Evolutionary conservation across 2,797 vertebrate genomes (phyloP), one percentile per base, ranked within the genome.

Genomic region (Ceryle rudis): DNA sequence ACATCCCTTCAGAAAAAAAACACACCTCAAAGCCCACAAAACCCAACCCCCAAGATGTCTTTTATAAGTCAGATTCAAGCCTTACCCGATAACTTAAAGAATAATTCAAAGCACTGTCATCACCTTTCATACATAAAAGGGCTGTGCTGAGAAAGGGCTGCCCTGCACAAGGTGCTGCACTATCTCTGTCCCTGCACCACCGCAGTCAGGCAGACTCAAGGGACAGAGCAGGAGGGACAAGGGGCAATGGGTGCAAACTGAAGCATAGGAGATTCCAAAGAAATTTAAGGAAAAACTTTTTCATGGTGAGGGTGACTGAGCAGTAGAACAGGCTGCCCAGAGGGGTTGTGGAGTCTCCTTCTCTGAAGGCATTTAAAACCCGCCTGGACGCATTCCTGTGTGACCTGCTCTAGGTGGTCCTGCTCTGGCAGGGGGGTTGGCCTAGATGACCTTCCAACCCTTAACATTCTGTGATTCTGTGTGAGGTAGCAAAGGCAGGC

Each of bases 51-150:
- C 18, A 31, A 9, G 9, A 28, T 14, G 29, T 15, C 67, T 60
- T 64, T 31, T 17, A 0, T 8, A 41, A 37, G 46, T 31, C 31
- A 52, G 39, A 29, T 8, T 64, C 6, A 0, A 64, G 47, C 15
- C 52, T 49, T 8, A 25, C 7, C 35, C 5, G 2, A 41, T 2
- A 7, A 10, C 46, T 35, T 25, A 52, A 21, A 49, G 81, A 74
- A 6, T 14, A 67, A 86, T 41, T 81, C 46, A 35, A 44, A 70
- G 49, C 74, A 37, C 17, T 2, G 6, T 13, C 44, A 37, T 11
- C 57, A 13, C 1, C 33, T 29, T 71, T 64, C 28, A 1, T 0
- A 4, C 4, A 0, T 1, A 0, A 1, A 23, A 25, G 49, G 25
- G 58, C 47, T 25, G 62, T 9, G 11, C 37, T 37, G 37, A 57